Conservation (phyloP, 2,113 vertebrate species). For the Vireo altiloquus region DNA sequence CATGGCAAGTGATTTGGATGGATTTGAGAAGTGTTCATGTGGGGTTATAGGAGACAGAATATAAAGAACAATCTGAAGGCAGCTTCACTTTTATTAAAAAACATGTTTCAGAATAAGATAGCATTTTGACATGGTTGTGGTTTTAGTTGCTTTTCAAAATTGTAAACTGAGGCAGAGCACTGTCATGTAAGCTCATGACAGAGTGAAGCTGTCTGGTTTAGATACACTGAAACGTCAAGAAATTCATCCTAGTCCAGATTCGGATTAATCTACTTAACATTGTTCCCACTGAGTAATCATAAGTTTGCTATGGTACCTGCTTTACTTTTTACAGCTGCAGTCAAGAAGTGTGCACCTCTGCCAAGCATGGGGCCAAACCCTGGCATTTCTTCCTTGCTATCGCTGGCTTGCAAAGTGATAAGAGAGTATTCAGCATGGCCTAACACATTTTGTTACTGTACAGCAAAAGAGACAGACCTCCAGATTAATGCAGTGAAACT, state of each 20-base stretch:
- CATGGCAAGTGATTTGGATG: rapidly evolving
- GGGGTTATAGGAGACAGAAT: background rate
- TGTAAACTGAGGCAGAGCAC: background rate
- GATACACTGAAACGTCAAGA: background rate
- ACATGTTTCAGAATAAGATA: background rate
- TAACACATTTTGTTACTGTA: background rate
- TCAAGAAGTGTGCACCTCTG: rapidly evolving
- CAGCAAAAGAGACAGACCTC: background rate
- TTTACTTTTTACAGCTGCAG: background rate
- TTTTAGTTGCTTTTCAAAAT: background rate
- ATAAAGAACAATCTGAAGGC: background rate
- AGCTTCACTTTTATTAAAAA: background rate
- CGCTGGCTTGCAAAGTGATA: background rate
- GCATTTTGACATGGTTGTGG: background rate
- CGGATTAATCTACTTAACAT: background rate
- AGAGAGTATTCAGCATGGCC: background rate
- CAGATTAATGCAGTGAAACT: background rate
- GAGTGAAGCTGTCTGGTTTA: background rate
- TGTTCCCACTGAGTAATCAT: background rate
- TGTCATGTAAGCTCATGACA: background rate
- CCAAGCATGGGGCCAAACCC: rapidly evolving
- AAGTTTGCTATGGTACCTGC: background rate
- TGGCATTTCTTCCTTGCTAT: background rate
- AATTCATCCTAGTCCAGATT: background rate
- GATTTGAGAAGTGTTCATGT: background rate